Evolutionary conservation across 2,888 invertebrate species (phyloP).

Genomic region (Aphrophora alni): DNA sequence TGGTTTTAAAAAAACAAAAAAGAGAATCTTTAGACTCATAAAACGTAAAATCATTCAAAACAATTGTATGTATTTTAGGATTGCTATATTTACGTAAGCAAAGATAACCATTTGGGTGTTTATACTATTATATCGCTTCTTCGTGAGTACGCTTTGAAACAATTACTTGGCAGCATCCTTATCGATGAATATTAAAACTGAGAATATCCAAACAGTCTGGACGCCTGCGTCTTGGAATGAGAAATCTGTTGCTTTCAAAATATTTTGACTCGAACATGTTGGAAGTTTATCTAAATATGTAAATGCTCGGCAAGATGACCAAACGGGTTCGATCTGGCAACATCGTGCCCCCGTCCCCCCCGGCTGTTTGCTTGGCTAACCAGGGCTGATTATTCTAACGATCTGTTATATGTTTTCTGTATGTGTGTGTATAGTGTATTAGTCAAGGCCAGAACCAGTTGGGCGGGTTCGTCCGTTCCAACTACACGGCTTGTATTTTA

Average conservation of each 20-base stretch:
- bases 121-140: too few relatives aligned
- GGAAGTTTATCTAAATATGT: neutral
- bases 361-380: conserved; percentile 26
- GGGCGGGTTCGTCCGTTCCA: neutral
- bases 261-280: neutral
- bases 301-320: neutral
- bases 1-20: too few relatives aligned
- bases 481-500: neutral
- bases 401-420: conserved; percentile 7
- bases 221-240: neutral
- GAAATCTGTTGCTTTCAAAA: neutral
- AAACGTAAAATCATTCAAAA: too few relatives aligned
- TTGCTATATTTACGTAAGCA: too few relatives aligned
- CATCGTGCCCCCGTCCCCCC: conserved; percentile 7
- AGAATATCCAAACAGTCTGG: neutral
- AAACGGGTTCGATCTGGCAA: conserved; percentile 15
- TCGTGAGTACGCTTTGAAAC: too few relatives aligned
- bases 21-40: too few relatives aligned
- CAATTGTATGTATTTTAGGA: too few relatives aligned
- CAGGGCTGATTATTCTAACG: conserved; percentile 30
- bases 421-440: conserved; percentile 26
- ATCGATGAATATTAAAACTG: too few relatives aligned
- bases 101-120: too few relatives aligned
- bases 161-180: too few relatives aligned
- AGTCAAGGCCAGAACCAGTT: conserved; percentile 1